phyloP scores from a whole-genome alignment of 2,888 invertebrate species.

The Agonopterix subpropinquella region DNA sequence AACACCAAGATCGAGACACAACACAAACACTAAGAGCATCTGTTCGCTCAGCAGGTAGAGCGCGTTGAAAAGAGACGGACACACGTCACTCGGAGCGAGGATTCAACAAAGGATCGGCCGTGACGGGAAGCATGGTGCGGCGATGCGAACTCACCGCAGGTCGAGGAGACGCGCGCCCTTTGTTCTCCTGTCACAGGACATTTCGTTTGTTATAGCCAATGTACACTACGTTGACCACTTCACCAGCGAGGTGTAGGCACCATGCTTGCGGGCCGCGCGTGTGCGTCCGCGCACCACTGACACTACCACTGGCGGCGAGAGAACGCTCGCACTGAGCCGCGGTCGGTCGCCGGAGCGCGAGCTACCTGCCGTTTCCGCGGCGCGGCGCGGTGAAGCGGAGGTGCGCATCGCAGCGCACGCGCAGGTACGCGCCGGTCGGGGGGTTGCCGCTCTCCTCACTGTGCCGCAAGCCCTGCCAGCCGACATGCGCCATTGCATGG shows the following conservation, averaged over 20 bases:
- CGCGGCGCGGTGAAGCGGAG: slow-evolving; percentile 55
- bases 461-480: slow-evolving; percentile 21
- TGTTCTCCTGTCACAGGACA: slow-evolving; percentile 73
- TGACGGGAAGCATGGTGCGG: slow-evolving; percentile 53
- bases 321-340: slow-evolving; percentile 71
- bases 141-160: slow-evolving; percentile 68
- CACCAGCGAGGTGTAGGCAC: slow-evolving; percentile 55
- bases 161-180: slow-evolving; percentile 70
- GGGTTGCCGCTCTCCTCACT: slow-evolving; percentile 32
- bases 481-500: slow-evolving; percentile 14
- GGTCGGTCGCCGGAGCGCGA: slow-evolving; percentile 45
- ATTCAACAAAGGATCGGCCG: slow-evolving; percentile 64
- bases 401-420: slow-evolving; percentile 70
- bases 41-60: slow-evolving; percentile 40
- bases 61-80: slow-evolving; percentile 64
- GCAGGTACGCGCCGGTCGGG: slow-evolving; percentile 46
- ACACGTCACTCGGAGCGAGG: slow-evolving; percentile 54
- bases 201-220: slow-evolving; percentile 53
- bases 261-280: slow-evolving; percentile 57
- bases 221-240: slow-evolving; percentile 62
- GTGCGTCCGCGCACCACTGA: slow-evolving; percentile 61
- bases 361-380: slow-evolving; percentile 63
- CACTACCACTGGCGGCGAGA: slow-evolving; percentile 72
- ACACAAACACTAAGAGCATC: slow-evolving; percentile 45
- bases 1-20: slow-evolving; percentile 20